These are phyloP conservation scores for Papilio helenus DNA, from an alignment of 1,140 invertebrate species.

Conservation along the genomic window DNA sequence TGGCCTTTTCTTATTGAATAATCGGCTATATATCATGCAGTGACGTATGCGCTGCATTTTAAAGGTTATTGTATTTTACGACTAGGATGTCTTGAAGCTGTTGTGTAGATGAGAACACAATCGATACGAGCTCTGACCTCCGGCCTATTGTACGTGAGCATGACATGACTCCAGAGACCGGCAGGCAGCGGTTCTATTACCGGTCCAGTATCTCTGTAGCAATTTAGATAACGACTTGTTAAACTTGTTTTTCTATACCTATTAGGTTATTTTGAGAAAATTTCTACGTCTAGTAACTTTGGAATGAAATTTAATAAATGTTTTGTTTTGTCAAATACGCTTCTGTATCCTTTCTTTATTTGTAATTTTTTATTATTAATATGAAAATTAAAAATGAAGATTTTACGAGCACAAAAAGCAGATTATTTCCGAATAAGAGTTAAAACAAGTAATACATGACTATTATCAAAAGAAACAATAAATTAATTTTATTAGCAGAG, in stretches of 20 bases:
- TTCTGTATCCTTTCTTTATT: background rate
- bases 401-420: too few relatives aligned
- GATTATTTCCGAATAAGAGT: background rate
- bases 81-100: constrained; percentile 20
- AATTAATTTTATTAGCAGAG: background rate
- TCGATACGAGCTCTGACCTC: constrained; percentile 24
- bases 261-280: background rate
- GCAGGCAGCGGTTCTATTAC: background rate
- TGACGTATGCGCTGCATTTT: background rate
- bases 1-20: background rate
- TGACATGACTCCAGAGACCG: constrained; percentile 3
- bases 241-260: background rate
- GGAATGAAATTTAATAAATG: background rate
- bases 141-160: constrained; percentile 7
- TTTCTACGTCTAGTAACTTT: background rate
- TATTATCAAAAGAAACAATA: background rate
- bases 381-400: too few relatives aligned
- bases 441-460: background rate
- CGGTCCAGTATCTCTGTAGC: background rate
- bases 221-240: background rate
- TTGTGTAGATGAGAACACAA: constrained; percentile 7
- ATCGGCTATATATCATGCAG: background rate
- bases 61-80: constrained; percentile 18
- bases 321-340: background rate
- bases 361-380: too few relatives aligned